Conservation (phyloP, 37 sponge, comb jelly and placozoan genomes). For the Dysidea cf. avara region DNA sequence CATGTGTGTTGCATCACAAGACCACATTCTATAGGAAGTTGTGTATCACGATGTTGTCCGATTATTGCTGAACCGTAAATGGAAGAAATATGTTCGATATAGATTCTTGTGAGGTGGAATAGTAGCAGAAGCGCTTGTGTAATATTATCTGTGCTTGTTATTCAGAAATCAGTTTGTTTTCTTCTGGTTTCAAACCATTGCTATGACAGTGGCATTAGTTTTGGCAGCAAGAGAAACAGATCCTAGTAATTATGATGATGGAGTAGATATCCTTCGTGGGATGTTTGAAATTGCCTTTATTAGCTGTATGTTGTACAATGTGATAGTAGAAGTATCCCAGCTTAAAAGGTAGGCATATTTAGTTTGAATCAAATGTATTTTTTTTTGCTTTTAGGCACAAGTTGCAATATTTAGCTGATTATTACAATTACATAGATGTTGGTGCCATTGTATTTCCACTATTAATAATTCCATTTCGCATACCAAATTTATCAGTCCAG, state of each 20-base stretch:
- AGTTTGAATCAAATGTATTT: neutral
- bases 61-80: conserved; percentile 55
- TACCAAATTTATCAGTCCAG: conserved; percentile 3
- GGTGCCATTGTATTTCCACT: conserved; percentile 14
- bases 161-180: conserved; percentile 19
- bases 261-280: conserved; percentile 18
- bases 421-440: conserved; percentile 12
- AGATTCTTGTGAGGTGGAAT: conserved; percentile 33
- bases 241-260: conserved; percentile 8
- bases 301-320: neutral
- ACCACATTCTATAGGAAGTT: conserved; percentile 27
- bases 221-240: conserved; percentile 13
- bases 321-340: conserved; percentile 13
- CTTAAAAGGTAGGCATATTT: conserved; percentile 2
- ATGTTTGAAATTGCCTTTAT: conserved; percentile 1
- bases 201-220: conserved; percentile 11
- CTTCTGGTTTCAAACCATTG: neutral
- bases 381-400: neutral
- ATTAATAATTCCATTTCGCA: conserved; percentile 26
- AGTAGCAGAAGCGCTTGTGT: too few species aligned
- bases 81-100: conserved; percentile 66
- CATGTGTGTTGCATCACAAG: neutral
- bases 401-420: conserved; percentile 2
- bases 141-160: too few species aligned
- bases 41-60: conserved; percentile 78